These are phyloP conservation scores for Epizoanthus scotinus DNA, from an alignment of 92 coral and sea anemone species.

Conservation along the genomic window DNA sequence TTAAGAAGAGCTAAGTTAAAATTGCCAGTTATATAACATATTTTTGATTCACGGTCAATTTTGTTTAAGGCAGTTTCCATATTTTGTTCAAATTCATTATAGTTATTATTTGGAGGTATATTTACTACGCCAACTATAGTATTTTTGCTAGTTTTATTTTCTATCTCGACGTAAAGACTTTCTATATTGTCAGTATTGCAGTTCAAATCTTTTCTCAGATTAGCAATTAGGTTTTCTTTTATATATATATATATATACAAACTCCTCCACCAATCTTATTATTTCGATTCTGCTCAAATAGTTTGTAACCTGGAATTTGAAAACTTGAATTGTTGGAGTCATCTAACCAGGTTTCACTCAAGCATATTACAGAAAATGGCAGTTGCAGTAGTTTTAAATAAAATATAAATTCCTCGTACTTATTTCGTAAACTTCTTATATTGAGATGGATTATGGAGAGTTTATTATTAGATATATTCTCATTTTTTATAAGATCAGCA, in stretches of 20 bases:
- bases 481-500: no score
- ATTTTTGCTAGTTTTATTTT: constrained; percentile 21
- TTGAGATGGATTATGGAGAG: no score
- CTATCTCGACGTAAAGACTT: constrained; percentile 39
- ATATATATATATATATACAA: constrained; percentile 12
- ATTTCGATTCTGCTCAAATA: constrained; percentile 12
- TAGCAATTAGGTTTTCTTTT: not conserved
- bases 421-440: no score
- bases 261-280: constrained; percentile 15
- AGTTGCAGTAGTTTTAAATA: no score
- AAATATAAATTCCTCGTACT: no score
- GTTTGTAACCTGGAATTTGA: constrained; percentile 6
- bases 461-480: no score
- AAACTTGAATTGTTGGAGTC: not conserved
- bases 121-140: constrained; percentile 17
- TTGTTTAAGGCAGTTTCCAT: constrained; percentile 11
- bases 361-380: not conserved
- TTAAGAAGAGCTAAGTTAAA: constrained; percentile 26
- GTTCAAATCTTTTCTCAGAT: constrained; percentile 25
- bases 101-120: constrained; percentile 38
- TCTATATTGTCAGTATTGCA: constrained; percentile 19
- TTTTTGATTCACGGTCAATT: constrained; percentile 24
- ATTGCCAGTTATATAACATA: constrained; percentile 31
- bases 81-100: constrained; percentile 16
- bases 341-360: constrained; percentile 28